Conservation (phyloP, 2,888 invertebrate species). For the Panopea generosa region DNA sequence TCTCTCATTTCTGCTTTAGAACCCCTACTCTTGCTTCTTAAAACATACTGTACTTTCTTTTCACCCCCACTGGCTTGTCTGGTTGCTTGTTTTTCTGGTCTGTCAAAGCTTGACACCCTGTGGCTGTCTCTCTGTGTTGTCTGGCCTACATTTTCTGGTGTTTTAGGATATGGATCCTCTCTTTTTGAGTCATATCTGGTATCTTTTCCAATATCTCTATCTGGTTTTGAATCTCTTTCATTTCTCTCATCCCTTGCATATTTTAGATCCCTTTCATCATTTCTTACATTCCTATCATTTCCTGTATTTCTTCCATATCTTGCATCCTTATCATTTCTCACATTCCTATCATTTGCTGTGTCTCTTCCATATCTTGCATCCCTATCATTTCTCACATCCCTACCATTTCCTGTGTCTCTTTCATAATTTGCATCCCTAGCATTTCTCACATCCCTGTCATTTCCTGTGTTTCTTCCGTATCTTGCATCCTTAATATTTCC, state of each 20-base stretch:
- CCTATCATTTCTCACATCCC: not conserved
- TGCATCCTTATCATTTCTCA: not conserved
- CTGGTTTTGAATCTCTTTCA: not conserved
- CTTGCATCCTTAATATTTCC: not conserved
- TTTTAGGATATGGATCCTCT: not conserved
- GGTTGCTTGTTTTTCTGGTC: not conserved
- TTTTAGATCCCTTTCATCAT: conserved; percentile 5
- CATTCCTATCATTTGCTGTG: not conserved
- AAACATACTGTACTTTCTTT: conserved; percentile 56
- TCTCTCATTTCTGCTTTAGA: conserved; percentile 38
- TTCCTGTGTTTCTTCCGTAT: conserved; percentile 14
- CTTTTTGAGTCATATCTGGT: not conserved
- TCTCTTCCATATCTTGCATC: not conserved
- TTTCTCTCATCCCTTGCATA: not conserved
- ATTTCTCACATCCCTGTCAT: conserved; percentile 15
- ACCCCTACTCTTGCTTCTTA: conserved; percentile 37
- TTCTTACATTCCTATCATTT: conserved; percentile 3
- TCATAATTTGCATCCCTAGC: conserved; percentile 4
- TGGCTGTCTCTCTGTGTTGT: not conserved
- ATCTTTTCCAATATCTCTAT: too few species aligned
- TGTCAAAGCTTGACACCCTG: conserved; percentile 7
- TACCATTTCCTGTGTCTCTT: conserved; percentile 13
- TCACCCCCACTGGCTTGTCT: conserved; percentile 29
- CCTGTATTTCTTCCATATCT: not conserved
- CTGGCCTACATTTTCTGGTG: too few species aligned